Base-by-base conservation (phyloP, 2,113 vertebrate genomes). In the Budorcas taxicolor region DNA sequence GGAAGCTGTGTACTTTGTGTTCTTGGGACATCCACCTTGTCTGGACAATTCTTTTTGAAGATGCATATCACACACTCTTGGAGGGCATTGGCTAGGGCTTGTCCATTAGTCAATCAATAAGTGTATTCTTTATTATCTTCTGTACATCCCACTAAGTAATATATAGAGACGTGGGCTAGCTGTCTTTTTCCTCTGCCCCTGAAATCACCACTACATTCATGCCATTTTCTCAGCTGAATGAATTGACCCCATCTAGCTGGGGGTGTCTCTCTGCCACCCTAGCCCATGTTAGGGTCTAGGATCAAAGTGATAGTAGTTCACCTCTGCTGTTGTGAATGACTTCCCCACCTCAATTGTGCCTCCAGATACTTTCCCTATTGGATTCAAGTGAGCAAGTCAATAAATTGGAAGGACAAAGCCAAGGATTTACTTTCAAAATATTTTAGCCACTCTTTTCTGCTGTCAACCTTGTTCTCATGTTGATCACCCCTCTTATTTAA, bases 81-180 rank as follows among this genome's bases (percentile, higher is more conserved):
- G 36, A 88, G 33, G n/a, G 15, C 33, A 40, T 40, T 74, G n/a
- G 19, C 57, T 80, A 82, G 31, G 10, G 7, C 80, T 40, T 64
- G 19, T 81, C 71, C 74, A 96, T 95, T 83, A 74, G 27, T 89
- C 76, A 87, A n/a, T 88, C 58, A 93, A 21, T 82, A 60, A 55
- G 27, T 7, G 2, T 31, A 53, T 45, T 87, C 71, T 47, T 47
- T 19, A 85, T 50, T 78, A 84, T 84, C 88, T 91, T 36, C 31
- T 47, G 1, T 47, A 9, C 9, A 55, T 17, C 29, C 84, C 71
- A 60, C 33, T 81, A 71, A 87, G 45, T 15, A 53, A 31, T 83
- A 90, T 13, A 31, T 23, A 13, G 6, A 87, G 40, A 85, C 55
- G 21, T 7, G 13, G 53, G 55, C 33, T 45, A 31, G 43, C 33